Percentiles rank a stretch among this genome's conserved stretches.
Conservation (phyloP, 2,888 invertebrate species). For the Ferrisia virgata region DNA sequence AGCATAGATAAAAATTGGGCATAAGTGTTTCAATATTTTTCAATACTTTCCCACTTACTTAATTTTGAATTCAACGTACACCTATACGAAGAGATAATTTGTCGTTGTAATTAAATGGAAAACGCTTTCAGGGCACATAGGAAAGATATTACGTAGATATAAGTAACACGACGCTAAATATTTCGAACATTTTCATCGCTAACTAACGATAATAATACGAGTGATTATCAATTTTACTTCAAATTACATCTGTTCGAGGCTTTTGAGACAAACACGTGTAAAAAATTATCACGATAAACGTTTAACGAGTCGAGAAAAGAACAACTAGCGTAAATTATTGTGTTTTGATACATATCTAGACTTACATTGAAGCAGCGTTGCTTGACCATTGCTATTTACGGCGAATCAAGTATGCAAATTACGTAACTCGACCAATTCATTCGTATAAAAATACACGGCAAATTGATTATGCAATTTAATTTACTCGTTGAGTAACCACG, state of each 20-base stretch:
- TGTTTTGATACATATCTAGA: not conserved
- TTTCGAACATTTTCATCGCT: not conserved
- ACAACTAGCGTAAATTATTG: not conserved
- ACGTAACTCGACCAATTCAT: not conserved
- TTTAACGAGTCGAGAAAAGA: not conserved
- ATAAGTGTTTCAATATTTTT: no score
- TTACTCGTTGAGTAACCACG: not conserved
- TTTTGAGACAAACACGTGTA: not conserved
- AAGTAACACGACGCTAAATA: no score
- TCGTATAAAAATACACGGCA: slow-evolving; percentile 1
- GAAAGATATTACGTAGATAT: no score
- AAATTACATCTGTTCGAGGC: not conserved
- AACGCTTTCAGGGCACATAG: no score
- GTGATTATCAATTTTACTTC: not conserved
- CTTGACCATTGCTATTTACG: slow-evolving; percentile 8
- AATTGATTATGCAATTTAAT: slow-evolving; percentile 23
- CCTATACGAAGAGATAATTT: no score
- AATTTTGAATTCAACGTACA: no score
- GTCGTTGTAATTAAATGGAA: no score
- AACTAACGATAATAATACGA: not conserved
- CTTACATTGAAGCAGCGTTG: not conserved
- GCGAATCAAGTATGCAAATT: slow-evolving; percentile 23
- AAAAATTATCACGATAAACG: not conserved
- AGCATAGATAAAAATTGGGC: no score
- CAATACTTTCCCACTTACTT: no score